Conservation (phyloP, 2,888 invertebrate genomes). For the Hermaeophaga mercurialis region DNA sequence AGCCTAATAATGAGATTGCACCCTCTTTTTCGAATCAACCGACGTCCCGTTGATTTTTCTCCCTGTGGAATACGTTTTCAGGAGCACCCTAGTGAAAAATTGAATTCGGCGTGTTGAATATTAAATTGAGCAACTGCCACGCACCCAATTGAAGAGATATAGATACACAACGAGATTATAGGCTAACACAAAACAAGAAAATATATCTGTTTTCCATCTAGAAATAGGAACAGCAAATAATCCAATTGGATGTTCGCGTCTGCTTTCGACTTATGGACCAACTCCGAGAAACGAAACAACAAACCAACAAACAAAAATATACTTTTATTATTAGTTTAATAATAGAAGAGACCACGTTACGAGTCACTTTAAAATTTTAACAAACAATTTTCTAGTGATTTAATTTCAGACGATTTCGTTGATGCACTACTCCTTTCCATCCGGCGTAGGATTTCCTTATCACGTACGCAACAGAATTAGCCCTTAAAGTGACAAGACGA, state of each 20-base stretch:
- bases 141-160: not conserved
- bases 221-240: too few species aligned
- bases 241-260: too few species aligned
- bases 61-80: constrained; percentile 15
- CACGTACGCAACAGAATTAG: not conserved
- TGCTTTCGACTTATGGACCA: too few species aligned
- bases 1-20: not conserved
- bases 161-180: not conserved
- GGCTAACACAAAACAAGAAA: too few species aligned
- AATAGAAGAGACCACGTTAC: too few species aligned
- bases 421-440: not conserved
- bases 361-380: too few species aligned
- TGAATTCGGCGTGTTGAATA: constrained; percentile 12
- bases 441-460: not conserved
- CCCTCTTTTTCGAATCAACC: not conserved
- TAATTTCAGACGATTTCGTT: too few species aligned
- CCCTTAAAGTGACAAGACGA: not conserved
- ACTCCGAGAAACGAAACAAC: too few species aligned
- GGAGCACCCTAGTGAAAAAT: constrained; percentile 11
- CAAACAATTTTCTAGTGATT: too few species aligned
- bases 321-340: too few species aligned
- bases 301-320: too few species aligned
- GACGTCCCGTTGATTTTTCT: constrained; percentile 14
- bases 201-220: too few species aligned
- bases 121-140: constrained; percentile 8